Base-by-base conservation (phyloP, 2,888 invertebrate species). In the Melinaea menophilus region DNA sequence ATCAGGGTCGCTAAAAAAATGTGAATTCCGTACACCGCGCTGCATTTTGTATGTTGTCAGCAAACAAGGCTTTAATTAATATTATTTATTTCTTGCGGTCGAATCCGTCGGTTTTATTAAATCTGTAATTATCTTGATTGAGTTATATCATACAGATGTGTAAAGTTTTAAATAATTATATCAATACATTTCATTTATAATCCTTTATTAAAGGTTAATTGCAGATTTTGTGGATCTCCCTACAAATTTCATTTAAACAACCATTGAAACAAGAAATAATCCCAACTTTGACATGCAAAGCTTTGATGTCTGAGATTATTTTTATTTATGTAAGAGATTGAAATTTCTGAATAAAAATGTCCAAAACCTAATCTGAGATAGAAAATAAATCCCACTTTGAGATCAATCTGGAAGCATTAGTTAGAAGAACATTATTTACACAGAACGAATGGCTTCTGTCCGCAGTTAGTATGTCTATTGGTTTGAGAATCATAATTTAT, bases 361-460 rank as follows among this genome's bases (percentile, higher is more conserved):
- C 7, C 7, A 41, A 9, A 41, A 67, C 67, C 60, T 65, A 65
- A 67, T 65, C 64, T 58, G 60, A 58, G 60, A 59, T 57, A 48
- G 57, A 37, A 51, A 56, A 61, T 56, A 61, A 46, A 51, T 56
- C 54, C 62, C 61, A 61, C 13, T 58, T 37, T 61, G 86, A 88
- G 88, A 88, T 83, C 85, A 83, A 86, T 87, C 84, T 81, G 82
- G 72, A 88, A 88, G 88, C 88, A 88, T 88, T 88, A 88, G 84
- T 81, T 83, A 79, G 74, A 78, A 79, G 85, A 84, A 83, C 82
- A 84, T 78, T 88, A 87, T 89, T 89, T 89, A 87, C 88, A 85
- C 76, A 80, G 80, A 75, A 73, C 73, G 78, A 72, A 82, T 86
- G 86, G 84, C 79, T 85, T 82, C 85, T 83, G 85, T 87, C 84